phyloP scores from a whole-genome alignment of 2,888 invertebrate species.

The Mythimna ferrago region DNA sequence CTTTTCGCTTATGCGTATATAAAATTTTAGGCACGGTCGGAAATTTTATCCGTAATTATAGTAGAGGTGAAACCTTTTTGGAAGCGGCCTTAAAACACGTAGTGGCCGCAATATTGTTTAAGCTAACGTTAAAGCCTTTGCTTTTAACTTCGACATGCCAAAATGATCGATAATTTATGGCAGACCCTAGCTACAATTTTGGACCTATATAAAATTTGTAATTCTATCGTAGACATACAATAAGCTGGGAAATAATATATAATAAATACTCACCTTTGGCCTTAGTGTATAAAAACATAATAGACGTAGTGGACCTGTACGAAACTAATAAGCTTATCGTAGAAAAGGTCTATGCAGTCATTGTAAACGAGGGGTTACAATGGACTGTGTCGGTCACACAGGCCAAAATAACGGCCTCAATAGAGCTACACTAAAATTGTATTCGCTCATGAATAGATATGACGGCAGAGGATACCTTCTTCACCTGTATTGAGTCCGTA shows the following conservation, averaged over 20 bases:
- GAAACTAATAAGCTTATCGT: conserved; percentile 33
- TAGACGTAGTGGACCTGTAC: conserved; percentile 9
- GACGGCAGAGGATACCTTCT: conserved; percentile 15
- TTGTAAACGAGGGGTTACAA: conserved; percentile 24
- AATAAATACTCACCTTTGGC: conserved; percentile 11
- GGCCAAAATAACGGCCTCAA: conserved; percentile 21
- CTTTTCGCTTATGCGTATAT: conserved; percentile 8
- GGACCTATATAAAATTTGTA: neutral
- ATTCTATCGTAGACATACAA: conserved; percentile 12
- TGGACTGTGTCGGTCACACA: conserved; percentile 14
- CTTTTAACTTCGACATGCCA: conserved; percentile 3
- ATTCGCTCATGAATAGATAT: conserved; percentile 50
- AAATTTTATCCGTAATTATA: neutral
- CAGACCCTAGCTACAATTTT: neutral
- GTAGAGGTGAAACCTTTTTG: neutral
- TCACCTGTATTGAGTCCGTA: conserved; percentile 5
- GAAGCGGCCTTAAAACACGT: neutral
- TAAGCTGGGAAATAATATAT: conserved; percentile 1
- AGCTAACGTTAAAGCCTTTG: conserved; percentile 7
- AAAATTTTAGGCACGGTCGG: neutral
- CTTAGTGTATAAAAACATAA: conserved; percentile 12
- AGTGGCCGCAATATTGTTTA: conserved; percentile 4
- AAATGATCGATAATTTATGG: conserved; percentile 1
- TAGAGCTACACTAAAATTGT: conserved; percentile 15
- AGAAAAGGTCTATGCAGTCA: conserved; percentile 18